Evolutionary conservation across 1,140 invertebrate genomes (phyloP).

Genomic region (Gryon sp.): DNA sequence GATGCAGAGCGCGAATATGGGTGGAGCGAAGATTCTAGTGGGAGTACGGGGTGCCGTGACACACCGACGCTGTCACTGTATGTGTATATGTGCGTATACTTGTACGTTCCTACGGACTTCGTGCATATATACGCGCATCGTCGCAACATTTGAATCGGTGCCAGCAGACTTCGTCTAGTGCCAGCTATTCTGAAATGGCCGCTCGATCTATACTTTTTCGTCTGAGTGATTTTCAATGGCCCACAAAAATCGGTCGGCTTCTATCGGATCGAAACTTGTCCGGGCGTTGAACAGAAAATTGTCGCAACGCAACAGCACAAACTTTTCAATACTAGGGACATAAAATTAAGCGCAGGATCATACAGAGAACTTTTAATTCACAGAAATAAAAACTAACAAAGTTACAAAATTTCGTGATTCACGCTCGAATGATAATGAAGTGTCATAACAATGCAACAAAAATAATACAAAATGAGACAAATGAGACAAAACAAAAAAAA

Average conservation of each 20-base stretch:
- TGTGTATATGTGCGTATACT: constrained; percentile 17
- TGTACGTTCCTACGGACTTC: constrained; percentile 39
- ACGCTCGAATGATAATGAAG: constrained; percentile 14
- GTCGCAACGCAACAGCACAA: no score
- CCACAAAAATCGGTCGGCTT: neutral
- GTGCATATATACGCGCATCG: constrained; percentile 56
- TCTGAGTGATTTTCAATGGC: constrained; percentile 28
- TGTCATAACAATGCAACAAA: constrained; percentile 27
- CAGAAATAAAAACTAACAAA: no score
- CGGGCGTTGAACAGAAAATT: neutral
- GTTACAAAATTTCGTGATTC: constrained; percentile 17
- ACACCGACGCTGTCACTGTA: no score
- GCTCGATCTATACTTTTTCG: constrained; percentile 43
- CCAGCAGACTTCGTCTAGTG: constrained; percentile 67
- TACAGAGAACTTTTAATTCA: no score
- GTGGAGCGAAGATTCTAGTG: constrained; percentile 57
- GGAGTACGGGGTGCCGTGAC: constrained; percentile 37
- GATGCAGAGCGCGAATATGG: constrained; percentile 56
- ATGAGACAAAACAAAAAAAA: neutral
- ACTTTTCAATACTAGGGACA: no score
- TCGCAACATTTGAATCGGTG: constrained; percentile 71
- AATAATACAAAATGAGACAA: no score
- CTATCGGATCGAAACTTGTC: neutral
- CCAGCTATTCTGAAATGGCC: constrained; percentile 59
- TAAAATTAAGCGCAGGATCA: no score